Evolutionary conservation across 2,113 vertebrate genomes (phyloP).

Genomic region (Pseudolaguvia tuberculata): DNA sequence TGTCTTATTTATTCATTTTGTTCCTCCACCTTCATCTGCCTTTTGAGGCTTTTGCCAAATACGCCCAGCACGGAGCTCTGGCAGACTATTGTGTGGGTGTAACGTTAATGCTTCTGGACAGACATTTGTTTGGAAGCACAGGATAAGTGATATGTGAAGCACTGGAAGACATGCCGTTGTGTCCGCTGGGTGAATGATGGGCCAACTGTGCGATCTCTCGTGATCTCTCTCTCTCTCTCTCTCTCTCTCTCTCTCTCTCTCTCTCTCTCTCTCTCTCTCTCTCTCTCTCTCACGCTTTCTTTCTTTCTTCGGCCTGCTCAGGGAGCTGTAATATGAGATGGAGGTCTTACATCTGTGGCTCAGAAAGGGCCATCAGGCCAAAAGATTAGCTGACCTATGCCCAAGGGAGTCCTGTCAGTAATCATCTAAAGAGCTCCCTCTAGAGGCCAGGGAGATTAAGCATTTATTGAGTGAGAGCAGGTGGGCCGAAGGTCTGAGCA

Average conservation of each 20-base stretch:
- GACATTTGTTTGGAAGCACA: constrained; percentile 68
- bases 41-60: constrained; percentile 63
- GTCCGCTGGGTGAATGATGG: constrained; percentile 61
- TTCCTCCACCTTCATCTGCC: constrained; percentile 47
- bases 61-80: constrained; percentile 59
- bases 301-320: constrained; percentile 30
- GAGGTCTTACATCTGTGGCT: constrained; percentile 53
- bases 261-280: constrained; percentile 20
- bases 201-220: constrained; percentile 55
- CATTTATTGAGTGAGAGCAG: constrained; percentile 39
- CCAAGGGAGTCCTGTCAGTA: constrained; percentile 45
- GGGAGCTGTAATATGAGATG: constrained; percentile 50
- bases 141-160: constrained; percentile 79
- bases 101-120: constrained; percentile 56
- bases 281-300: constrained; percentile 19
- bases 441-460: constrained; percentile 47
- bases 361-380: constrained; percentile 49
- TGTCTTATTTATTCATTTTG: constrained; percentile 56
- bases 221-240: constrained; percentile 15
- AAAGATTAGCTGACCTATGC: constrained; percentile 57
- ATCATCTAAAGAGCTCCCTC: constrained; percentile 55
- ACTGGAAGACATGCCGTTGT: constrained; percentile 57
- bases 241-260: constrained; percentile 15
- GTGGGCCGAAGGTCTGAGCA: constrained; percentile 53
- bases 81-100: constrained; percentile 63